These are phyloP conservation scores for Limnephilus lunatus DNA, from an alignment of 2,888 invertebrate genomes.

Conservation along the genomic window DNA sequence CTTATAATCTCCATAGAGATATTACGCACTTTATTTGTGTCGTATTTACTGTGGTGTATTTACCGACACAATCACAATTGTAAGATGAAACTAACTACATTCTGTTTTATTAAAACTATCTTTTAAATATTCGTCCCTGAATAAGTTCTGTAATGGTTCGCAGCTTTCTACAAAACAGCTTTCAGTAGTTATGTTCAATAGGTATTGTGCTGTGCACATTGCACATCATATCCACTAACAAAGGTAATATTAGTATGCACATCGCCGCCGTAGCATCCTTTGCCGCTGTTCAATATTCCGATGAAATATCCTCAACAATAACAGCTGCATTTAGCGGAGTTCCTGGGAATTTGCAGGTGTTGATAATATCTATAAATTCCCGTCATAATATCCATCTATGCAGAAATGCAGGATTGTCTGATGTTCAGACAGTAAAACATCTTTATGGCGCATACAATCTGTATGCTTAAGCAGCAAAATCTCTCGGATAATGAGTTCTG, in stretches of 20 bases:
- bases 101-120: no score
- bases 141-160: not conserved
- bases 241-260: slow-evolving; percentile 10
- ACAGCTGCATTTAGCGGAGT: slow-evolving; percentile 26
- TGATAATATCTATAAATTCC: not conserved
- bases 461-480: no score
- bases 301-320: slow-evolving; percentile 20
- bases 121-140: no score
- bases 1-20: no score
- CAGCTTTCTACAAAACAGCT: not conserved
- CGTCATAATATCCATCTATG: not conserved
- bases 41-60: no score
- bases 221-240: not conserved
- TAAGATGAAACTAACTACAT: no score
- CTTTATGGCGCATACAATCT: not conserved
- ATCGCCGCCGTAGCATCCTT: slow-evolving; percentile 2
- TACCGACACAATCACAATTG: no score
- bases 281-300: slow-evolving; percentile 16
- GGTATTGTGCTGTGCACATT: not conserved
- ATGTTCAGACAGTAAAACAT: not conserved
- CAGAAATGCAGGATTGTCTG: not conserved
- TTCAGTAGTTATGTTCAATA: not conserved
- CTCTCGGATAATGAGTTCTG: no score
- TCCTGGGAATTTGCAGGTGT: slow-evolving; percentile 2
- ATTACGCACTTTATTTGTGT: no score